These are phyloP conservation scores for Melolontha melolontha DNA, from an alignment of 2,888 invertebrate species.

Conservation along the genomic window DNA sequence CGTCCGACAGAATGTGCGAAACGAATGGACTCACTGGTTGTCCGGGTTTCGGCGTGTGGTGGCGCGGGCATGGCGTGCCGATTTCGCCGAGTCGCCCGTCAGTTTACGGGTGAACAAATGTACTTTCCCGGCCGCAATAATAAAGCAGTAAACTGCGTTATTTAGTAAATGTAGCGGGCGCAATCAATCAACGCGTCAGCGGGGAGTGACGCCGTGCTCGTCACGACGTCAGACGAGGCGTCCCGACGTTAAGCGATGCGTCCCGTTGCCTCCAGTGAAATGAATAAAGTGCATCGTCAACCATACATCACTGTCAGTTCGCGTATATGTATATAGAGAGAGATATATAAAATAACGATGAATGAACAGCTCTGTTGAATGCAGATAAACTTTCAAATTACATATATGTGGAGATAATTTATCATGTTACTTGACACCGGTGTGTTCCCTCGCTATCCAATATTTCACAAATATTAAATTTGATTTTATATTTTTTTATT, in stretches of 20 bases:
- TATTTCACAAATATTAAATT: slow-evolving; percentile 44
- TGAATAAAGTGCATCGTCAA: slow-evolving; percentile 65
- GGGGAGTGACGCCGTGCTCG: slow-evolving; percentile 59
- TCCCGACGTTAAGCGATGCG: slow-evolving; percentile 59
- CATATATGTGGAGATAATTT: slow-evolving; percentile 65
- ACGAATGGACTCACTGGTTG: no score
- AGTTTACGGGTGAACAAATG: slow-evolving; percentile 47
- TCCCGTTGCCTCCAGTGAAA: slow-evolving; percentile 53
- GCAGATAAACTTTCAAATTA: slow-evolving; percentile 66
- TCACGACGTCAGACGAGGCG: slow-evolving; percentile 58
- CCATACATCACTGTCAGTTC: slow-evolving; percentile 66
- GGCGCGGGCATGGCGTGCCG: no score
- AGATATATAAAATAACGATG: slow-evolving; percentile 67
- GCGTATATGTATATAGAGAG: slow-evolving; percentile 62
- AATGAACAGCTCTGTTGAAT: slow-evolving; percentile 66
- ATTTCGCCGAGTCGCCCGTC: neutral
- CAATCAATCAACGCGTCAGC: slow-evolving; percentile 65
- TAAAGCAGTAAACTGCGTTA: slow-evolving; percentile 64
- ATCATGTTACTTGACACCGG: slow-evolving; percentile 58
- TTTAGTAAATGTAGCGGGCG: slow-evolving; percentile 63
- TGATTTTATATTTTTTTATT: slow-evolving; percentile 3
- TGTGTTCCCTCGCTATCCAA: slow-evolving; percentile 26
- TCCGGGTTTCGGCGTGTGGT: no score
- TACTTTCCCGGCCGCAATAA: slow-evolving; percentile 57
- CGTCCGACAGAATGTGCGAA: no score